A percentile compares a stretch with the other conserved stretches of the same genome.
These are phyloP conservation scores for Leptinotarsa tumamoca DNA, from an alignment of 2,888 invertebrate species.

Conservation along the genomic window DNA sequence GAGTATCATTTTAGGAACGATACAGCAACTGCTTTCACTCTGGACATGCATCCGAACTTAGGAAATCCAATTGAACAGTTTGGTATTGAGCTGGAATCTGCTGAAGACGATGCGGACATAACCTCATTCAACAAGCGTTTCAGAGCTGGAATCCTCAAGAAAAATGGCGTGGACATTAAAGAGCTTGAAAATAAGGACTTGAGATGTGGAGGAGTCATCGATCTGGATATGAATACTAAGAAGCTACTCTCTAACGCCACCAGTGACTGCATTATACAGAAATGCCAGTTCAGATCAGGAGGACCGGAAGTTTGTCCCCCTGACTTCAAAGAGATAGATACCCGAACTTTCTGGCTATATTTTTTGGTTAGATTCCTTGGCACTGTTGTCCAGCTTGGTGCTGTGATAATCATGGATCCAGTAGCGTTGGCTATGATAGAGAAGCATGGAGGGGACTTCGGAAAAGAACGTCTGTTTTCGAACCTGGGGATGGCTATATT, in stretches of 20 bases:
- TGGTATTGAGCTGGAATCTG: constrained; percentile 80
- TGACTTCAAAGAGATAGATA: constrained; percentile 82
- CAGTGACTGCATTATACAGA: constrained; percentile 81
- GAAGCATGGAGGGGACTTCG: constrained; percentile 85
- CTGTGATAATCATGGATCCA: constrained; percentile 91
- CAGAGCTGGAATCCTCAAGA: constrained; percentile 73
- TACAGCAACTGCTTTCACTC: constrained; percentile 54
- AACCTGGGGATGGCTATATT: constrained; percentile 87
- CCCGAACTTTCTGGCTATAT: constrained; percentile 85
- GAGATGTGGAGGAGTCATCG: constrained; percentile 79
- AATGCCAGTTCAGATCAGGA: constrained; percentile 79
- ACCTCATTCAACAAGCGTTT: constrained; percentile 81
- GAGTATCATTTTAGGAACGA: constrained; percentile 50
- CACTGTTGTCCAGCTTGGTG: constrained; percentile 84
- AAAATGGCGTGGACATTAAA: constrained; percentile 79
- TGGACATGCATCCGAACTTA: constrained; percentile 80
- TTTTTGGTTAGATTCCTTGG: constrained; percentile 83
- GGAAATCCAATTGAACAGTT: constrained; percentile 81
- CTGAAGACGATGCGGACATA: constrained; percentile 80
- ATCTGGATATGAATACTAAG: constrained; percentile 75
- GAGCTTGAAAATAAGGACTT: constrained; percentile 80
- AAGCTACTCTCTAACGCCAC: constrained; percentile 72
- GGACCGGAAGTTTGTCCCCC: constrained; percentile 84
- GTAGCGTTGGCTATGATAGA: constrained; percentile 89
- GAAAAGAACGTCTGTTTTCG: constrained; percentile 82